Evolutionary conservation across 1,140 invertebrate species (phyloP), one percentile per base, ranked within the genome.

Genomic region (Penaeus japonicus): DNA sequence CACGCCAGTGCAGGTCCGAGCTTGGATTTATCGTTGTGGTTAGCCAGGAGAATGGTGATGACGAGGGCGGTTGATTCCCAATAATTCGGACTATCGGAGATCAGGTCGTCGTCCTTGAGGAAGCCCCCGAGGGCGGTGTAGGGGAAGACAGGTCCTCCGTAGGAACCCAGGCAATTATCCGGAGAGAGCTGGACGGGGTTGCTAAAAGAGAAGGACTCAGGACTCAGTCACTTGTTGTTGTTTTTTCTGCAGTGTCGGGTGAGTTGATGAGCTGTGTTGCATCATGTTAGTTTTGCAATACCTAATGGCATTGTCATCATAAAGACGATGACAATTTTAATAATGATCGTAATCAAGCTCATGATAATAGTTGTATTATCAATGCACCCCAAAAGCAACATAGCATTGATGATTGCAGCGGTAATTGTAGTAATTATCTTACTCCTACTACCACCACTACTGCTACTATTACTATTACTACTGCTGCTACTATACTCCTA

Each of bases 121-220:
- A 98, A 99, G 20, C 98, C 98, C 53, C 98, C 99, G 27, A 99
- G 93, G 1, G 96, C 97, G 62, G 99, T 95, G 47, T 96, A 97
- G 15, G 98, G 97, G 92, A 97, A 95, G 17, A 99, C 94, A 0
- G 98, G 98, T 1, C 97, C 98, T 27, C 97, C 97, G 93, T 97
- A 99, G 0, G 94, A 92, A 0, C 95, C 90, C 62, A 91, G 35
- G 73, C 95, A 94, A 92, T 97, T 95, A 80, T 99, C 93, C 70
- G 93, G 94, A 12, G 94, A 94, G 1, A 94, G 92, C 4, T 93
- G 62, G 27, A 94, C 93, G 2, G 90, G 90, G 55, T 92, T 92
- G 4, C 92, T 92, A 77, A 95, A 92, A 75, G 97, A 95, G 12
- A 91, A 93, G 0, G 94, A 93, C 17, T 94, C 78, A 92, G 24